phyloP scores from a whole-genome alignment of 2,888 invertebrate species.

The Epinotia brunnichana region DNA sequence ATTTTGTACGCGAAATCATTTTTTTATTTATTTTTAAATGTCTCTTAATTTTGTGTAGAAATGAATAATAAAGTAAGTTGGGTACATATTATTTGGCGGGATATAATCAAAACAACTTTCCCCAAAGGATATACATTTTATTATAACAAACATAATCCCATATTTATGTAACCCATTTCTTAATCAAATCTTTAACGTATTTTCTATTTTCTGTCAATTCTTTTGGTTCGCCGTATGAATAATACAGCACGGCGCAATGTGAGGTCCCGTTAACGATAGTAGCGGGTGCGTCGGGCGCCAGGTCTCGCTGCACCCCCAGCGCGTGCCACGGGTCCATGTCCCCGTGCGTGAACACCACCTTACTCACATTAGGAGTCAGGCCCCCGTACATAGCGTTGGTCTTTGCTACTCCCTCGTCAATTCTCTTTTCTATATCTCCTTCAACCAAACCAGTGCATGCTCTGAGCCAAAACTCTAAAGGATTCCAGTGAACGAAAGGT shows the following conservation, averaged over 20 bases:
- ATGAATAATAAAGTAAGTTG: too few species aligned
- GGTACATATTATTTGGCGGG: too few species aligned
- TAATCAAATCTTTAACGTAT: constrained; percentile 68
- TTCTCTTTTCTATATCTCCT: constrained; percentile 60
- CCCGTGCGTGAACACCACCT: constrained; percentile 85
- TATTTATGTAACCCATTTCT: constrained; percentile 53
- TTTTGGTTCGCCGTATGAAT: constrained; percentile 58
- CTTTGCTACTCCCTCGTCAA: constrained; percentile 66
- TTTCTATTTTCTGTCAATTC: constrained; percentile 67
- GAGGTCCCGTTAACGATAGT: background rate
- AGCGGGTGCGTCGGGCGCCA: background rate
- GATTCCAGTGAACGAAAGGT: constrained; percentile 82
- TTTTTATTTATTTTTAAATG: too few species aligned
- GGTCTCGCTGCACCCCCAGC: constrained; percentile 59
- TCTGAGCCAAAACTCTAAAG: constrained; percentile 69
- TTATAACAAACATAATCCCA: too few species aligned
- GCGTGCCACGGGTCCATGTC: constrained; percentile 84
- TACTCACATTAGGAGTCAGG: constrained; percentile 73
- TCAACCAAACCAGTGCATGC: constrained; percentile 75
- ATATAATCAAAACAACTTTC: too few species aligned
- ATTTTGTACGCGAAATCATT: too few species aligned
- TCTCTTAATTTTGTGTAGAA: too few species aligned
- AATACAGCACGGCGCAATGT: background rate
- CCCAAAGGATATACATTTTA: too few species aligned
- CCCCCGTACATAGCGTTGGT: constrained; percentile 65